Conservation (phyloP, 92 coral and sea anemone species). For the Bergia sp. region DNA sequence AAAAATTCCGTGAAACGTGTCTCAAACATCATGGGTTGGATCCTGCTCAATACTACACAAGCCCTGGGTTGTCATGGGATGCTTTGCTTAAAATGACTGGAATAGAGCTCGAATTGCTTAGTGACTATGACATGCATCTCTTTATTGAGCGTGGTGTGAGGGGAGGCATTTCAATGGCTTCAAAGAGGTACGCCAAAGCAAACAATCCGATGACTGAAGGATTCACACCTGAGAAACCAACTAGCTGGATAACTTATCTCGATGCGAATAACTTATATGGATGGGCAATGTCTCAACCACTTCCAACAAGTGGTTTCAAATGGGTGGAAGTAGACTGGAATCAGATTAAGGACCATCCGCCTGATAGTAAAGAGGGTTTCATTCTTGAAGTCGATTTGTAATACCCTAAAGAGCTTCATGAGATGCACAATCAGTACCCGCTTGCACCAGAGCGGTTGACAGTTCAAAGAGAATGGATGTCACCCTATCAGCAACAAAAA, state of each 20-base stretch:
- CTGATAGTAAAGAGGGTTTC: no score
- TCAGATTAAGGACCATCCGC: neutral
- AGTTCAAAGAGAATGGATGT: no score
- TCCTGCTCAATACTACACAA: no score
- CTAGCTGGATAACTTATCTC: conserved; percentile 10
- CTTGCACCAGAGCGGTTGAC: conserved; percentile 26
- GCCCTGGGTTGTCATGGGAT: conserved; percentile 43
- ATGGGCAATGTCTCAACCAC: no score
- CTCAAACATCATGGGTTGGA: conserved; percentile 23
- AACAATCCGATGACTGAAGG: neutral
- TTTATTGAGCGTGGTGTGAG: no score
- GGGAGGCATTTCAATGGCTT: no score
- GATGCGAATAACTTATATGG: no score
- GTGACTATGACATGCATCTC: conserved; percentile 11
- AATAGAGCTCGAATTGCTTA: neutral
- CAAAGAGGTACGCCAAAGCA: conserved; percentile 15
- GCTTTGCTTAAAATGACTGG: conserved; percentile 29
- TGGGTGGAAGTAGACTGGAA: neutral
- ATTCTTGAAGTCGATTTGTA: conserved; percentile 49
- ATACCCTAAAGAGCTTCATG: neutral
- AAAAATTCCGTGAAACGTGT: conserved; percentile 22
- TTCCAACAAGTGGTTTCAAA: neutral
- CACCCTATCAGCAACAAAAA: neutral
- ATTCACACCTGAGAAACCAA: conserved; percentile 6
- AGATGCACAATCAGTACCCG: conserved; percentile 33